Evolutionary conservation across 2,113 vertebrate genomes (phyloP), one percentile per base, ranked within the genome.

Genomic region (Aspidoscelis tigris): DNA sequence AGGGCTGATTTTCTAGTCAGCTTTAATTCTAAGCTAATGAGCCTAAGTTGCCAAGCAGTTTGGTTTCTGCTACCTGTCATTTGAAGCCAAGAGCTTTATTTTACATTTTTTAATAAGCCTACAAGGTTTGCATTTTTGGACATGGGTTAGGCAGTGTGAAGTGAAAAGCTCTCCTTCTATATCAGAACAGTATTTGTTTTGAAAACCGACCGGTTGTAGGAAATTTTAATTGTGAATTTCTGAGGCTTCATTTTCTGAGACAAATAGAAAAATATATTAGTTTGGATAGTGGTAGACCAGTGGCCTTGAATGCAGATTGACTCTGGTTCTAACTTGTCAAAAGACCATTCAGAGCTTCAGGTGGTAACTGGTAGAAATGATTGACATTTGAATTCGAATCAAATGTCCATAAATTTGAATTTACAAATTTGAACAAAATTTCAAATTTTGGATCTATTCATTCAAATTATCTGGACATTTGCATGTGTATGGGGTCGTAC

Each of bases 1-100:
- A 16, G 50, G 12, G 41, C 47, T 77, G 10, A 53, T 0, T 39
- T 69, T 83, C 16, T 74, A 33, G 0, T 78, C 44, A 41, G 3
- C 8, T 24, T 86, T 58, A 64, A 84, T 89, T 92, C 22, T 69
- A 73, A 75, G 82, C 3, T 50, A 26, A 33, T 89, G 64, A 81
- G 10, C 26, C 75, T 84, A 14, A 3, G n/a, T 65, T 10, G 2
- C 4, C 78, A 24, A 20, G 26, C 2, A 76, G 12, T 14, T 76
- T 3, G 64, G 0, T 2, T 73, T 0, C 2, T 76, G 0, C 70
- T 88, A n/a, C 87, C 81, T 43, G 77, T n/a, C 6, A 8, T 85
- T 88, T 87, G 14, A 22, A 78, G 22, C 14, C 43, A 65, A 53
- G 4, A 74, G 16, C 21, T 73, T 64, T 80, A 44, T 78, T 44